Base-by-base conservation (phyloP, 2,888 invertebrate species). In the Apodemia duryi region DNA sequence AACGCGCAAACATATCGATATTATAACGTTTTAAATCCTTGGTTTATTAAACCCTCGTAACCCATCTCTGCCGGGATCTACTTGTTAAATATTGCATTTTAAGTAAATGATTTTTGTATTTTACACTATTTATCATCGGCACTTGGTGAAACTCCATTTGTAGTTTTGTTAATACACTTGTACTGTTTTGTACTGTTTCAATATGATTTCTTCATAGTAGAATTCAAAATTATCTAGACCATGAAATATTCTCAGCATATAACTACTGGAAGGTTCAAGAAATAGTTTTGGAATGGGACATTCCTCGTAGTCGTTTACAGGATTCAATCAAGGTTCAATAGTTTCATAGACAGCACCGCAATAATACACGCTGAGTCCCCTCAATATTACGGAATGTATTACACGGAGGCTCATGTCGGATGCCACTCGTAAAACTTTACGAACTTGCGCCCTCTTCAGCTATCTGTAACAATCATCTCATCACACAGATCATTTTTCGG, bases 391-490 rank as follows among this genome's bases (percentile, higher is more conserved):
- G 72, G 72, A 72, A 72, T 75, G 74, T 72, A 71, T 72, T 72
- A 74, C 71, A 72, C 72, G 73, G 72, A 73, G 74, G 73, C 76
- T 80, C 83, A 83, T 83, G 84, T 85, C 84, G 86, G 87, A 87
- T 83, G 84, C 77, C 73, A 74, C 69, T 90, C 89, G 86, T 91
- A 91, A 91, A 90, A 89, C 79, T 91, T 91, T 90, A 90, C 87
- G 89, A 87, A 89, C 88, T 88, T 79, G 76, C 86, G 86, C 87
- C 88, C 88, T 86, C 83, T 77, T 69, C 73, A 77, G 78, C 80
- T 89, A 91, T 90, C 88, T 82, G 85, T 82, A 85, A 86, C 88
- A 87, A 89, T 90, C 86, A 87, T 88, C 69, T 69, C 65, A 63
- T 51, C 9, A 54, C 10, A 65, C 29, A 69, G 68, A 65, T 65